Evolutionary conservation across 1,140 invertebrate genomes (phyloP), one percentile per base, ranked within the genome.

Genomic region (Zaprionus taronus): DNA sequence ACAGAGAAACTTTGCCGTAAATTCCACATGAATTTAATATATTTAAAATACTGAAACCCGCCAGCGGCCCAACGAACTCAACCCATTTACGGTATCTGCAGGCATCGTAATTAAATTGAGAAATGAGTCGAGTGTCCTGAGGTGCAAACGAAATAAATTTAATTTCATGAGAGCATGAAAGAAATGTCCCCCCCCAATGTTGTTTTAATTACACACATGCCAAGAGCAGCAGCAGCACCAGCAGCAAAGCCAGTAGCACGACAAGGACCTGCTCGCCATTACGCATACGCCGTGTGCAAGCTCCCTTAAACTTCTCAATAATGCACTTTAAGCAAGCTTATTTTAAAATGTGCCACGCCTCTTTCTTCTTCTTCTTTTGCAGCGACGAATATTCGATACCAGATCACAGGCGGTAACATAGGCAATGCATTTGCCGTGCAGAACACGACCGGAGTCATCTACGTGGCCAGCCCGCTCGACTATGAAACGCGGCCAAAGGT

Each of bases 401-500:
- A 96, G 93, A 96, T 97, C 79, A 96, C 95, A 69, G 94, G 95
- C 91, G 96, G 96, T 86, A 97, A 97, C 93, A 94, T 96, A 87
- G 96, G 95, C 70, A 96, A 96, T 84, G 95, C 96, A 22, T 97
- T 97, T 91, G 95, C 95, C 44, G 95, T 97, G 2, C 95, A 96
- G 83, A 96, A 95, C 72, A 95, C 94, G 83, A 96, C 95, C 41
- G 96, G 96, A 36, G 95, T 95, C 68, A 96, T 97, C 81, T 96
- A 95, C 83, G 95, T 96, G 31, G 95, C 96, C 9, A 95, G 95
- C 63, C 95, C 95, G 49, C 93, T 97, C 20, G 96, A 96, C 92
- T 96, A 96, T 86, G 96, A 97, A 93, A 95, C 96, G 58, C 93
- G 96, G 92, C 95, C 96, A 94, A 93, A 95, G 94, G 94, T 96